Evolutionary conservation across 2,888 invertebrate genomes (phyloP), one percentile per base, ranked within the genome.

Genomic region (Metellina segmentata): DNA sequence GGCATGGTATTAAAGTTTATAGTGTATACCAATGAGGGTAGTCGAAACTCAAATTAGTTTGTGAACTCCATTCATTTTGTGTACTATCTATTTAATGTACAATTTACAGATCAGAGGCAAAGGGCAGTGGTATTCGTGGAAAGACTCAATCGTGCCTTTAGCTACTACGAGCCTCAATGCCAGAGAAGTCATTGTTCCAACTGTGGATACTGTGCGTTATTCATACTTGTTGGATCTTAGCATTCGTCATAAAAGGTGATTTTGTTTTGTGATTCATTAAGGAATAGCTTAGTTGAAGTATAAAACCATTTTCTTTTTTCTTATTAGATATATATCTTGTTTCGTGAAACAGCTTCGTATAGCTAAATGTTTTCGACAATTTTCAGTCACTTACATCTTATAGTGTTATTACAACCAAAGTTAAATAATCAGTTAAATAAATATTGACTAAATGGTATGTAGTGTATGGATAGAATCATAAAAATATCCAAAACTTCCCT

Each of bases 121-220:
- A 94, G 98, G 98, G 0, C 96, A 96, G 81, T 99, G 98, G 98
- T 97, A 97, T 94, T 96, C 96, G 85, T 98, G 98, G 97, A 96
- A 96, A 1, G 98, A 98, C 89, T 94, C 97, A 81, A 96, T 97
- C 0, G 96, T 96, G 94, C 94, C 95, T 70, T 95, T 96, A 52
- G 97, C 93, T 72, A 95, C 97, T 90, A 79, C 85, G 5, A 94
- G 94, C 74, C 93, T 94, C 1, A 95, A 95, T 93, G 95, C 95
- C 74, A 93, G 95, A 92, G 94, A 95, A 87, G 94, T 95, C 94
- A 94, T 95, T 86, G 95, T 95, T 6, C 95, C 95, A 6, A 95
- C 95, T 4, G 94, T 95, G 94, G 95, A 95, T 93, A 95, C 95
- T 0, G 95, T 95, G 13, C 94, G 95, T 90, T 95, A 95, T 93